Evolutionary conservation across 2,113 vertebrate genomes (phyloP), one percentile per base, ranked within the genome.

Genomic region (Solenodon paradoxus): DNA sequence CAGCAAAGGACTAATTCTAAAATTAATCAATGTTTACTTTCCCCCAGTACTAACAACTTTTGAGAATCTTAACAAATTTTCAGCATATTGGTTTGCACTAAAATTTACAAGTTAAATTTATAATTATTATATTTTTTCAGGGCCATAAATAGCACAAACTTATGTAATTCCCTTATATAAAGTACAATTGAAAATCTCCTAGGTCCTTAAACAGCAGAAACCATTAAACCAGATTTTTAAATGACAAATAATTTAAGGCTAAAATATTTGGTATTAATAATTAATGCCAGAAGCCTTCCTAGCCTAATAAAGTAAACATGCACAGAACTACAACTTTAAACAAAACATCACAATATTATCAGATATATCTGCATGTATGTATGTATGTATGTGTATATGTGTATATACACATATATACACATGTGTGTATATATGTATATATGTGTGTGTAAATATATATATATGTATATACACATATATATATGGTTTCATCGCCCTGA

Each of bases 241-340:
- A 98, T 98, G 98, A 97, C 97, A 98, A 99, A 98, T 98, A 98
- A 97, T 96, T 99, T 99, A 99, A 99, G 99, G 99, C 98, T 98
- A 98, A 99, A 98, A 98, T 97, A 97, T 96, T 97, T 64, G 97
- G 96, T 97, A 95, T 96, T 96, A 96, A 95, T 96, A 95, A 97
- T 80, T 49, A 95, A 98, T 92, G 96, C 87, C 92, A 83, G 78
- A 95, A 97, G 97, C 96, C 96, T 98, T 97, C 84, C 92, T 97
- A 97, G 82, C 94, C 98, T 97, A 98, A 98, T 98, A 98, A 98
- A 98, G 98, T 97, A 98, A 99, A 98, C 99, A 99, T 99, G 99
- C 99, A 99, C 98, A 97, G 98, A 99, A 98, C 96, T 97, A 99
- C 98, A 98, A 97, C 98, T 98, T 98, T 97, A 92, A 98, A 98